phyloP scores from a whole-genome alignment of 1,140 invertebrate species.

The Aphaenogaster rudis region DNA sequence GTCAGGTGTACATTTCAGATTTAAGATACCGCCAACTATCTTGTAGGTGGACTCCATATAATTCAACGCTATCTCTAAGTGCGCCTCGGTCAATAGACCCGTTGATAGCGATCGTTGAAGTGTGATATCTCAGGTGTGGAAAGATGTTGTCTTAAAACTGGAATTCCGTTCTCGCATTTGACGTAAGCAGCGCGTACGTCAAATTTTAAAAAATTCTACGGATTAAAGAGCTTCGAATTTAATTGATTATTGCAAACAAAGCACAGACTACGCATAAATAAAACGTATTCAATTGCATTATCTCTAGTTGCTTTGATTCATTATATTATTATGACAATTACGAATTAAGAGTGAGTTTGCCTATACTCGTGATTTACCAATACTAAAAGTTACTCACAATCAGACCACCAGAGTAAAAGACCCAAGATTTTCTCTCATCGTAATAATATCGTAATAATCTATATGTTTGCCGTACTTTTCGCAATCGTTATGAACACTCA shows the following conservation, averaged over 20 bases:
- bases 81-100: not conserved
- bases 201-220: not conserved
- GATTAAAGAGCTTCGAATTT: not conserved
- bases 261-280: not conserved
- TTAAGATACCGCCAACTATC: constrained; percentile 47
- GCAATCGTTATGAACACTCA: not conserved
- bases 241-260: not conserved
- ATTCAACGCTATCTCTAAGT: constrained; percentile 22
- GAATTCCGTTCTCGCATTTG: not conserved
- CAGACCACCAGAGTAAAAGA: not conserved
- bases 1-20: constrained; percentile 60
- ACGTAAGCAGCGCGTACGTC: not conserved
- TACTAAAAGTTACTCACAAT: not conserved
- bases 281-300: constrained; percentile 8
- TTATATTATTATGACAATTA: not conserved
- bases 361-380: not conserved
- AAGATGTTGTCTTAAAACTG: not conserved
- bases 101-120: not conserved
- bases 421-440: not conserved
- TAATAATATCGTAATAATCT: not conserved
- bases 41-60: constrained; percentile 14
- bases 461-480: not conserved
- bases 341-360: not conserved
- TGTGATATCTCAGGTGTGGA: not conserved
- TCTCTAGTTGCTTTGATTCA: not conserved